Evolutionary conservation across 1,140 invertebrate species (phyloP), one percentile per base, ranked within the genome.

Genomic region (Zelostemma sp.): DNA sequence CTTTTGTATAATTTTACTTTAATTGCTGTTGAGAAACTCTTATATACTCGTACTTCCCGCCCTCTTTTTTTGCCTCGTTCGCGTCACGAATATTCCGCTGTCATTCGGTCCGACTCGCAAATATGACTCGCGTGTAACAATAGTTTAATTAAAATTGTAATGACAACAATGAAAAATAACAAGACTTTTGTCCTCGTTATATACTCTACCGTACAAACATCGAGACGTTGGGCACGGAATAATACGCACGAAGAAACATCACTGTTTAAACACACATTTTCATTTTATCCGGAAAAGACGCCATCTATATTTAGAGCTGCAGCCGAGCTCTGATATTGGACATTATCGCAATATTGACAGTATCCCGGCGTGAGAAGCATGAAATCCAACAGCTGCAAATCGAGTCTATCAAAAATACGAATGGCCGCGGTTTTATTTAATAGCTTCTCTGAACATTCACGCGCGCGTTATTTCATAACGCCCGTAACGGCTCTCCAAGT

Each of bases 1-100:
- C 72, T 77, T 80, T 79, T 77, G 75, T 80, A 80, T 80, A 79
- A 80, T 80, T 80, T 73, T 71, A 79, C 72, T 80, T 80, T 78
- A 80, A 80, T 78, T 80, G 75, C 77, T 78, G 74, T 78, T 75
- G 67, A 79, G 67, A 41, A 49, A 0, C 50, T 43, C n/a, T n/a
- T n/a, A n/a, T n/a, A n/a, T n/a, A n/a, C n/a, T n/a, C n/a, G n/a
- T n/a, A n/a, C n/a, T n/a, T n/a, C n/a, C n/a, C n/a, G n/a, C n/a
- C n/a, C n/a, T n/a, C n/a, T n/a, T n/a, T n/a, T n/a, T n/a, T n/a
- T n/a, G n/a, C n/a, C n/a, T n/a, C n/a, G n/a, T n/a, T n/a, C n/a
- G n/a, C n/a, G n/a, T n/a, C n/a, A n/a, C n/a, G n/a, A n/a, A n/a
- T n/a, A n/a, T n/a, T n/a, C n/a, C n/a, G n/a, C 19, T 41, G 25